Evolutionary conservation across 1,140 invertebrate species (phyloP), one percentile per base, ranked within the genome.

Genomic region (Aphelenchoides besseyi): DNA sequence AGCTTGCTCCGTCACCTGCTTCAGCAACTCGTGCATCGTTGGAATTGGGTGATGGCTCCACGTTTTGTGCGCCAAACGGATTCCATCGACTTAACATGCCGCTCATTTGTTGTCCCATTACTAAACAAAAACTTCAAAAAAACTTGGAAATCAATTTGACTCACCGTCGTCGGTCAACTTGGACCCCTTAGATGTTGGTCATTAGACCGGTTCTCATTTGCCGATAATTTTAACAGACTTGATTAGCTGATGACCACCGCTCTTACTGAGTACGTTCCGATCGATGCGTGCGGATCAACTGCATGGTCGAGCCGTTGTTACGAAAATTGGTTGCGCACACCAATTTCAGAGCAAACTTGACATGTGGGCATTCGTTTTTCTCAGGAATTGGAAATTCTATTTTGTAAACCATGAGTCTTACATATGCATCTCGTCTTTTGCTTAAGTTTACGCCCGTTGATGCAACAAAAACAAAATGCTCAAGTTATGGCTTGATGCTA

Each of bases 401-500:
- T n/a, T n/a, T n/a, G n/a, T n/a, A n/a, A n/a, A n/a, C n/a, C n/a
- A n/a, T n/a, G n/a, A n/a, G n/a, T n/a, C n/a, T n/a, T n/a, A n/a
- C n/a, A n/a, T n/a, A n/a, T 35, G 69, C 69, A 2, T 67, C 53
- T 59, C 69, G 70, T 26, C 23, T 71, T 54, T 72, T 72, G 5
- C 23, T 41, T 23, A 53, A 73, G 32, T 73, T 23, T 26, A 36
- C 26, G 69, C 69, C 2, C 35, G 69, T 59, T 28, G 55, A 59
- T 2, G 23, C 26, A 5, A 57, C 61, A 12, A 71, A 71, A 23
- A 73, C 54, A 12, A 71, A 53, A 52, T 71, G 69, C 29, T 29
- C 29, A 16, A 72, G 71, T 63, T 48, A 74, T 66, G 2, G 26
- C 3, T 41, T 72, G 41, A 74, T 72, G 72, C 5, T 72, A 16